phyloP scores from a whole-genome alignment of 2,888 invertebrate genomes.

The Patella depressa region DNA sequence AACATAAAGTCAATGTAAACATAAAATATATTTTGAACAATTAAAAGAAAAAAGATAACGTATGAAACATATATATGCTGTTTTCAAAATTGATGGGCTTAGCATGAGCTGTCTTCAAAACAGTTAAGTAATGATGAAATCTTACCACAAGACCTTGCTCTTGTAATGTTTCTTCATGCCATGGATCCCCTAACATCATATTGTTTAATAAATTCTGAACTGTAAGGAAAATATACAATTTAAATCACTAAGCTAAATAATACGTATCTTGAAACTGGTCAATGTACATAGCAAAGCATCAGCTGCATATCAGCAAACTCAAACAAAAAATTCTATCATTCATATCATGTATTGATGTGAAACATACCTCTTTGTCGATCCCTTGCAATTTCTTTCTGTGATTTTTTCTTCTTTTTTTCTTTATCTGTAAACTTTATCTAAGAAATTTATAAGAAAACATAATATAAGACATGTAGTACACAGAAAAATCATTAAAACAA shows the following conservation, averaged over 20 bases:
- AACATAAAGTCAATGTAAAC: no score
- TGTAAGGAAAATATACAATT: slow-evolving; percentile 25
- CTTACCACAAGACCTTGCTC: slow-evolving; percentile 43
- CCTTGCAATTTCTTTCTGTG: slow-evolving; percentile 51
- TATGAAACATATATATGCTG: not conserved
- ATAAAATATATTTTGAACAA: no score
- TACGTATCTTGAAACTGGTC: not conserved
- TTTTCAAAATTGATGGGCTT: not conserved
- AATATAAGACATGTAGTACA: no score
- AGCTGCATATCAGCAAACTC: not conserved
- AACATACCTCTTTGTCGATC: slow-evolving; percentile 48
- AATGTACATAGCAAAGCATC: not conserved
- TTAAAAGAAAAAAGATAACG: no score
- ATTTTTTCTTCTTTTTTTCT: slow-evolving; percentile 39
- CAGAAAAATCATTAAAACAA: not conserved
- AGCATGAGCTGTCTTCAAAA: not conserved
- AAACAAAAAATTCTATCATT: slow-evolving; percentile 6
- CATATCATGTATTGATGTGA: not conserved
- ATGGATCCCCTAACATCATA: slow-evolving; percentile 58
- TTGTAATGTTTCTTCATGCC: slow-evolving; percentile 50
- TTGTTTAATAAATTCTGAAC: slow-evolving; percentile 50
- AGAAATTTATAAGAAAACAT: not conserved
- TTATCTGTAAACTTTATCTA: slow-evolving; percentile 58
- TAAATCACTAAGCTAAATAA: slow-evolving; percentile 18
- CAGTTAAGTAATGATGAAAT: not conserved